Evolutionary conservation across 2,113 vertebrate genomes (phyloP).

Genomic region (Callopanchax toddi): DNA sequence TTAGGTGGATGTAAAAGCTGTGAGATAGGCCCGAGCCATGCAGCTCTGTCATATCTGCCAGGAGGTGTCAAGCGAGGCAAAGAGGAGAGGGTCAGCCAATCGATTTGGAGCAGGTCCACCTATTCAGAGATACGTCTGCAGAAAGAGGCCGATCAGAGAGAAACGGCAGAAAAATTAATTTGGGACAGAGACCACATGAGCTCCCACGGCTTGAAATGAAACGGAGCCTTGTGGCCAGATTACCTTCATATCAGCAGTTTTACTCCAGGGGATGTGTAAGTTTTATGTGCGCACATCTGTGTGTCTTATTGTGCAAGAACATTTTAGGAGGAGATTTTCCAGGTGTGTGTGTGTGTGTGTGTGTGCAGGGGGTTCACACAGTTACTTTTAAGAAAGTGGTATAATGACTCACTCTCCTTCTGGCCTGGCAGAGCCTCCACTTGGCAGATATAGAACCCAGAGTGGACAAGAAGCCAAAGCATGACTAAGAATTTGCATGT

Average conservation of each 20-base stretch:
- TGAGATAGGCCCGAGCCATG: slow-evolving; percentile 22
- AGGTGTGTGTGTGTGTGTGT: slow-evolving; percentile 22
- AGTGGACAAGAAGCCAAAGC: slow-evolving; percentile 55
- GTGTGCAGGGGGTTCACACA: neutral
- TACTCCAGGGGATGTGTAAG: slow-evolving; percentile 27
- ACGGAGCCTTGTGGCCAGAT: slow-evolving; percentile 27
- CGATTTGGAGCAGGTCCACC: slow-evolving; percentile 53
- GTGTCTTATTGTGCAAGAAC: slow-evolving; percentile 12
- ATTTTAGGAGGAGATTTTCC: slow-evolving; percentile 20
- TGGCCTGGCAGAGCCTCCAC: slow-evolving; percentile 51
- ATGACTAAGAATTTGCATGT: slow-evolving; percentile 48
- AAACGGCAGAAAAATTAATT: slow-evolving; percentile 50
- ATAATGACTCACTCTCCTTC: slow-evolving; percentile 51
- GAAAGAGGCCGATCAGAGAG: slow-evolving; percentile 37
- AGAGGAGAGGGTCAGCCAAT: slow-evolving; percentile 55
- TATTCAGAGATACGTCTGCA: slow-evolving; percentile 39
- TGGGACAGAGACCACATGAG: slow-evolving; percentile 50
- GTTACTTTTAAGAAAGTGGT: slow-evolving; percentile 47
- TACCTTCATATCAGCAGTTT: slow-evolving; percentile 28
- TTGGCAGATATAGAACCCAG: slow-evolving; percentile 55
- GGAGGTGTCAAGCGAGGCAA: slow-evolving; percentile 35
- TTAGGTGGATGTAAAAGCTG: slow-evolving; percentile 20
- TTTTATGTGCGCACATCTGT: neutral
- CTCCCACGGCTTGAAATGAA: slow-evolving; percentile 47
- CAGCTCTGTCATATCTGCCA: slow-evolving; percentile 51